These are phyloP conservation scores for Clostera curtula DNA, from an alignment of 2,888 invertebrate genomes.

Conservation along the genomic window DNA sequence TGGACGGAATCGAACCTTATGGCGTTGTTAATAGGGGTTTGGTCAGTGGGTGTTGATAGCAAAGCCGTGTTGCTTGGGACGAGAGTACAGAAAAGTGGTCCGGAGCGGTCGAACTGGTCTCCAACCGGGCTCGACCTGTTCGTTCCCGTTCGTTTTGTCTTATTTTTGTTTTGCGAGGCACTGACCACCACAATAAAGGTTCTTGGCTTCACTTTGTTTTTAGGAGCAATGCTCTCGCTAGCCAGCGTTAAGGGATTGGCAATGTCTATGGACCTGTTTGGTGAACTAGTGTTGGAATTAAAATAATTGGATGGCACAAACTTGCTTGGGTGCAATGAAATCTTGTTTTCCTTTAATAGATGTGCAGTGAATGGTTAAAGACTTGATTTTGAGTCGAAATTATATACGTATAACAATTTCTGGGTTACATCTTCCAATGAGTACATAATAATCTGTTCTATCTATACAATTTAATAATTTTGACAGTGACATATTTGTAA, in stretches of 20 bases:
- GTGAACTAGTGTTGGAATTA: too few relatives aligned
- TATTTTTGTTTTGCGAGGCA: slow-evolving; percentile 71
- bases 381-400: too few relatives aligned
- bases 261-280: slow-evolving; percentile 11
- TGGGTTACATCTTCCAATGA: too few relatives aligned
- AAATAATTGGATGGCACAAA: too few relatives aligned
- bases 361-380: too few relatives aligned
- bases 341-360: too few relatives aligned
- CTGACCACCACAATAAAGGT: slow-evolving; percentile 74
- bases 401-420: too few relatives aligned
- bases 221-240: slow-evolving; percentile 47
- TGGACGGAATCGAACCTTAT: slow-evolving; percentile 19
- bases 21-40: slow-evolving; percentile 18
- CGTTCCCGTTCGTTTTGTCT: slow-evolving; percentile 56
- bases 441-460: too few relatives aligned
- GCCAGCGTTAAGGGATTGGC: slow-evolving; percentile 7
- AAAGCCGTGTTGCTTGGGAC: slow-evolving; percentile 22
- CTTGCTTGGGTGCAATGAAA: too few relatives aligned
- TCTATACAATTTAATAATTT: too few relatives aligned
- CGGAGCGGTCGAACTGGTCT: slow-evolving; percentile 59
- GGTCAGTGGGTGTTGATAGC: slow-evolving; percentile 10
- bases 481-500: too few relatives aligned
- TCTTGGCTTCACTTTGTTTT: slow-evolving; percentile 48
- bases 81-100: slow-evolving; percentile 48
- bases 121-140: slow-evolving; percentile 51